These are phyloP conservation scores for Epinotia bilunana DNA, from an alignment of 2,888 invertebrate genomes.

Conservation along the genomic window DNA sequence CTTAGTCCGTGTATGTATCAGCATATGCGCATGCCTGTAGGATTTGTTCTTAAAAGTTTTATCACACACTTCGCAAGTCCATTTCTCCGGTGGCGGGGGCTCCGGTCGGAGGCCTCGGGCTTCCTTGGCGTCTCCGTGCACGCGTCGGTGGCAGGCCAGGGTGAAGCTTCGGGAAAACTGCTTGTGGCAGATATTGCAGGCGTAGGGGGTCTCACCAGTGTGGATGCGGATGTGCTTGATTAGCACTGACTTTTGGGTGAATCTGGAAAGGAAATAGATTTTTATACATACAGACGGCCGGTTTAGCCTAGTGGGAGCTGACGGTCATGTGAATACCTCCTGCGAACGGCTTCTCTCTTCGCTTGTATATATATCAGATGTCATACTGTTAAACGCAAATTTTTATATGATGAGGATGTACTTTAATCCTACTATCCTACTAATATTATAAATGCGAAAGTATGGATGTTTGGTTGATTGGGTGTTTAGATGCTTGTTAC, in stretches of 20 bases:
- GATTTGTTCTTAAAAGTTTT: slow-evolving; percentile 24
- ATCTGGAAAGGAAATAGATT: slow-evolving; percentile 5
- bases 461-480: too few species aligned
- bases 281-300: background rate
- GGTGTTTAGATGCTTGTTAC: too few species aligned
- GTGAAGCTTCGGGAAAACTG: slow-evolving; percentile 27
- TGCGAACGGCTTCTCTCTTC: too few species aligned
- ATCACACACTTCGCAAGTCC: slow-evolving; percentile 18
- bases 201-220: slow-evolving; percentile 34
- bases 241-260: slow-evolving; percentile 28
- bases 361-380: too few species aligned
- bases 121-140: background rate
- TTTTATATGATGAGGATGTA: too few species aligned
- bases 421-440: too few species aligned
- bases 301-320: too few species aligned
- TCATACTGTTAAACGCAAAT: too few species aligned
- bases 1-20: slow-evolving; percentile 6
- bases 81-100: background rate
- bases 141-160: slow-evolving; percentile 16
- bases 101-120: background rate
- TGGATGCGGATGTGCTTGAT: slow-evolving; percentile 36
- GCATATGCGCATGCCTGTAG: slow-evolving; percentile 18
- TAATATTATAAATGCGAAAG: too few species aligned
- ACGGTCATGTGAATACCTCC: too few species aligned
- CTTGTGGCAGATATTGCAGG: slow-evolving; percentile 30